Base-by-base conservation (phyloP, 2,888 invertebrate species). In the Nemapogon koenigi region DNA sequence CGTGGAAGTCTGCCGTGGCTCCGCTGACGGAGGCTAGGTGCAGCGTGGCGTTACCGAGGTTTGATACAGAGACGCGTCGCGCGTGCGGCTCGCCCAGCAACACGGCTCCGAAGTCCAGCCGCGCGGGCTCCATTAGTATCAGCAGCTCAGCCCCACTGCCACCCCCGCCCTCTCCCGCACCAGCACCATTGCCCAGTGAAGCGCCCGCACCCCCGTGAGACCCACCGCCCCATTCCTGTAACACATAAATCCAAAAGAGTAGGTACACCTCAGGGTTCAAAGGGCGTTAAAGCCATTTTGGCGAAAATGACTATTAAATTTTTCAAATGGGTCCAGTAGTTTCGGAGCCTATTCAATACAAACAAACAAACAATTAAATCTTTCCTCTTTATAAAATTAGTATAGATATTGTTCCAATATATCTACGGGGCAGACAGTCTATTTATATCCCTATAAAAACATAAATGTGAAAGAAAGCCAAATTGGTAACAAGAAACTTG, bases 21-120 rank as follows among this genome's bases (percentile, higher is more conserved):
- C 96, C 96, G 48, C 95, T 94, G 60, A 97, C 94, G 48, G 96
- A 95, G 61, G 92, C 89, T 62, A 97, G 86, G 67, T 94, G 92
- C 58, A 97, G 85, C 57, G 90, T 94, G 59, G 87, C 87, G 78
- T 94, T 92, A 79, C 91, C 91, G 54, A 86, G 85, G 83, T 97
- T 97, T 68, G 89, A 86, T 51, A 97, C 81, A 51, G 89, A 90
- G 47, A 97, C 96, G 59, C 86, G 84, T 70, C 90, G 88, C 68
- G 90, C 86, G 59, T 90, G 89, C 46, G 96, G 91, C 61, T 90
- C 86, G 45, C 95, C 96, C 59, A 97, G 86, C 58, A 91, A 86
- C 71, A 91, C 70, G 46, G 64, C 68, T 19, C 84, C 83, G 64
- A 84, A 83, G 46, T 59, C 53, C 48, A 85, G 66, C 48, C 68